Evolutionary conservation across 1,140 invertebrate species (phyloP), one percentile per base, ranked within the genome.

Genomic region (Zaprionus inermis): DNA sequence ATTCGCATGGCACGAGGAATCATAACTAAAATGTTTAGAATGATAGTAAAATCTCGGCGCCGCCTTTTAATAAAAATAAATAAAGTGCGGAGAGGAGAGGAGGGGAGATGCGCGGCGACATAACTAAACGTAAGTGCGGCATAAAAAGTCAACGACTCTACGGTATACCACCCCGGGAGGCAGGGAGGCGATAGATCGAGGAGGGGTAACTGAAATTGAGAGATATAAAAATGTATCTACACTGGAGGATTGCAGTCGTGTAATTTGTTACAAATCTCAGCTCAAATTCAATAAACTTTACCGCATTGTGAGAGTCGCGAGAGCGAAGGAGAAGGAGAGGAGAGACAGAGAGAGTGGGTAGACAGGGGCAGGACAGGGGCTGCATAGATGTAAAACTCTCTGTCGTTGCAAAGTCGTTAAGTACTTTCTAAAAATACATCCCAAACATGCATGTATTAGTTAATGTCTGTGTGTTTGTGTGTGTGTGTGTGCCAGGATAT

Each of bases 201-300:
- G 32, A 38, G 32, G n/a, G 28, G 10, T 7, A 34, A 14, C 16
- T 41, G 60, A 68, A 59, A 73, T 73, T 63, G 63, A 72, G 75
- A 68, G 72, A 59, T 72, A 76, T 78, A 75, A 75, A 78, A 76
- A 75, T 75, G 60, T 70, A 78, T 78, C 60, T 69, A 78, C 67
- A 75, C 70, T 76, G 65, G 46, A 65, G 68, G 52, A 71, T 82
- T 72, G 78, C 76, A 75, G 70, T 84, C 83, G 72, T 80, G 83
- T 88, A 86, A 88, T 86, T 86, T 81, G 76, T 78, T 71, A 79
- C 79, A 88, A 86, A 86, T 86, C 83, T 88, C 83, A 79, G 83
- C 71, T 86, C 83, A 71, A 88, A 88, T 86, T 88, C 83, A 86
- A 86, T 86, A 81, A 86, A 82, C 79, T 86, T 58, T 76, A 70